These are phyloP conservation scores for Cervus canadensis DNA, from an alignment of 2,113 vertebrate genomes.

Conservation along the genomic window DNA sequence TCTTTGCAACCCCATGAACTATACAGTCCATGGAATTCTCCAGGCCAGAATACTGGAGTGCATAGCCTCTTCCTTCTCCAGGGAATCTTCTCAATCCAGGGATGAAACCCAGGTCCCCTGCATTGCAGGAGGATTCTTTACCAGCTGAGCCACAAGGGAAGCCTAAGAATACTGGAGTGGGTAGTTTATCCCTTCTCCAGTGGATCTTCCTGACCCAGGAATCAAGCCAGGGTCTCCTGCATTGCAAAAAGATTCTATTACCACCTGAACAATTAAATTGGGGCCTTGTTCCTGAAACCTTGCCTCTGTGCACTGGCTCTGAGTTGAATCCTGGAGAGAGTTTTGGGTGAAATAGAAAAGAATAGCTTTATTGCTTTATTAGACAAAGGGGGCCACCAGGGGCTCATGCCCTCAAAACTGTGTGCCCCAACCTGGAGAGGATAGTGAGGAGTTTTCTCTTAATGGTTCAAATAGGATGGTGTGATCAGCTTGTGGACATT, in stretches of 20 bases:
- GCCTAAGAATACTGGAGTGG: too few relatives aligned
- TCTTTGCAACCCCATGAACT: background rate
- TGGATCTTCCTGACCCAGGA: rapidly evolving
- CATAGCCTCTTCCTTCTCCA: background rate
- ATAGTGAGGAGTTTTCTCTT: background rate
- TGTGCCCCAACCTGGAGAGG: background rate
- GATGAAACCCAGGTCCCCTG: too few relatives aligned
- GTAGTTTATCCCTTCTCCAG: background rate
- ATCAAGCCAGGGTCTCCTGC: background rate
- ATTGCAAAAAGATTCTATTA: background rate
- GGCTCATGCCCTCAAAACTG: background rate
- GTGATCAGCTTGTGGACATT: background rate
- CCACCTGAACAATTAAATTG: background rate
- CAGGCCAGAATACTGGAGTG: background rate
- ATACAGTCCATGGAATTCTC: background rate
- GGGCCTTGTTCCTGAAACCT: background rate
- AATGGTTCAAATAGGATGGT: background rate
- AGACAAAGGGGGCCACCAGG: background rate
- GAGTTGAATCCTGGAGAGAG: background rate
- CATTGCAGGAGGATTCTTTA: too few relatives aligned
- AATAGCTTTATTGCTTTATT: background rate
- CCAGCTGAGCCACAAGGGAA: too few relatives aligned
- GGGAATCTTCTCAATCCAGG: too few relatives aligned
- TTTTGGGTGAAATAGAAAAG: background rate
- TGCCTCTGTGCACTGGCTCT: background rate